Evolutionary conservation across 2,113 vertebrate species (phyloP).

Genomic region (Geococcyx californianus): DNA sequence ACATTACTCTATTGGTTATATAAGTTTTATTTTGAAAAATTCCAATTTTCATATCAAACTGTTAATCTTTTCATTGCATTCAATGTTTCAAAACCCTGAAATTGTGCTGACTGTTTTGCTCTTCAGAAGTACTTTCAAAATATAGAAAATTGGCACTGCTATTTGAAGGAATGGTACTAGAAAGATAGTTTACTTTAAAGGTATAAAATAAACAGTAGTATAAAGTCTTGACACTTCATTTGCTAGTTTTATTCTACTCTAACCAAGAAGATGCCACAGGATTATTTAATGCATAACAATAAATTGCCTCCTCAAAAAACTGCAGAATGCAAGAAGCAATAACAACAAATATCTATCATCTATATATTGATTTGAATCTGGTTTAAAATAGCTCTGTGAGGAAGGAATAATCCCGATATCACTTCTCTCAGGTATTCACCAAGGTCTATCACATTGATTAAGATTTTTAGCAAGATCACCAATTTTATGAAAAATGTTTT

Average conservation of each 20-base stretch:
- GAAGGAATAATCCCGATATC: neutral
- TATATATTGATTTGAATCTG: conserved; percentile 29
- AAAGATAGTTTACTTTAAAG: conserved; percentile 14
- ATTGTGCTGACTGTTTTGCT: neutral
- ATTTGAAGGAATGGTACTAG: neutral
- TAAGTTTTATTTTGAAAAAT: neutral
- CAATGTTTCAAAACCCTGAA: neutral
- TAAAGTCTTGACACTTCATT: conserved; percentile 55
- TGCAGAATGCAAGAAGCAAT: conserved; percentile 22
- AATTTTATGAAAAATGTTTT: neutral
- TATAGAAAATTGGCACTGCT: neutral
- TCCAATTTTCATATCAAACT: neutral
- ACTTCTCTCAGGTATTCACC: neutral
- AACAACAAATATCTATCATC: conserved; percentile 39
- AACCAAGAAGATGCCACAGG: neutral
- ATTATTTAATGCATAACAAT: neutral
- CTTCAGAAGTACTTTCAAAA: neutral
- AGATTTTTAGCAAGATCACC: neutral
- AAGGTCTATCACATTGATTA: neutral
- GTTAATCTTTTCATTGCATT: neutral
- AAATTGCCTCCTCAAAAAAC: neutral
- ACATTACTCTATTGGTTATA: neutral
- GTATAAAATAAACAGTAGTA: conserved; percentile 42
- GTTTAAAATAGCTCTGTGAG: conserved; percentile 3
- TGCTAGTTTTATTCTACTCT: conserved; percentile 40